Percentiles rank a stretch among this genome's conserved stretches.
These are phyloP conservation scores for Meriones unguiculatus DNA, from an alignment of 2,113 vertebrate species.

Conservation along the genomic window DNA sequence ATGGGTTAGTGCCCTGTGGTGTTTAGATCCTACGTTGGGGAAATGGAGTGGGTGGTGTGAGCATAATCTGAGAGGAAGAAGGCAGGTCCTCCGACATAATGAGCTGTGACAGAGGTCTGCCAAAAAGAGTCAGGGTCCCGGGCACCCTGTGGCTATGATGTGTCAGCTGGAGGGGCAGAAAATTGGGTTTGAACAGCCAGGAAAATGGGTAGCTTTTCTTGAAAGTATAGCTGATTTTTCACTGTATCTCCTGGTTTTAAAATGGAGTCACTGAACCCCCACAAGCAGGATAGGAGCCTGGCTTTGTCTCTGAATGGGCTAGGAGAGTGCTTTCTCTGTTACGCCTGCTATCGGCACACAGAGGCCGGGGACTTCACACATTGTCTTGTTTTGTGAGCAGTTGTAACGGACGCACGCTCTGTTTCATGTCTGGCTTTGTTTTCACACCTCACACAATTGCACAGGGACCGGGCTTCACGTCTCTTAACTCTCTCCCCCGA, in stretches of 20 bases:
- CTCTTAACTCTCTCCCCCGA: neutral
- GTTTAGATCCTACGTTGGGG: neutral
- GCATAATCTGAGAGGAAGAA: neutral
- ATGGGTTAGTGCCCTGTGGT: neutral
- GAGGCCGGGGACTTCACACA: conserved; percentile 76
- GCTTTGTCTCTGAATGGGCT: conserved; percentile 80
- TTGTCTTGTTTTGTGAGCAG: conserved; percentile 76
- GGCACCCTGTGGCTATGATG: neutral
- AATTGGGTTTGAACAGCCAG: neutral
- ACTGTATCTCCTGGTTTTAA: conserved; percentile 56
- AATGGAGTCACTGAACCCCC: conserved; percentile 31
- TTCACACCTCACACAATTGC: neutral
- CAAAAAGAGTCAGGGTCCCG: neutral
- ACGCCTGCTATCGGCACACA: conserved; percentile 69
- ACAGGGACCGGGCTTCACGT: conserved; percentile 6
- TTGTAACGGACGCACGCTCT: conserved; percentile 67
- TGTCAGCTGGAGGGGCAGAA: neutral
- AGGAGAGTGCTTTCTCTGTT: conserved; percentile 85
- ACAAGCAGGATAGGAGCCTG: conserved; percentile 30
- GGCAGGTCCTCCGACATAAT: neutral
- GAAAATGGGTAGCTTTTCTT: neutral
- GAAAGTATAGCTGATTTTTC: conserved; percentile 43
- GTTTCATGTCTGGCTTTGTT: conserved; percentile 84
- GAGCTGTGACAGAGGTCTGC: neutral
- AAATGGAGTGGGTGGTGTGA: neutral